phyloP scores from a whole-genome alignment of 2,888 invertebrate genomes.

The Noctua janthe region DNA sequence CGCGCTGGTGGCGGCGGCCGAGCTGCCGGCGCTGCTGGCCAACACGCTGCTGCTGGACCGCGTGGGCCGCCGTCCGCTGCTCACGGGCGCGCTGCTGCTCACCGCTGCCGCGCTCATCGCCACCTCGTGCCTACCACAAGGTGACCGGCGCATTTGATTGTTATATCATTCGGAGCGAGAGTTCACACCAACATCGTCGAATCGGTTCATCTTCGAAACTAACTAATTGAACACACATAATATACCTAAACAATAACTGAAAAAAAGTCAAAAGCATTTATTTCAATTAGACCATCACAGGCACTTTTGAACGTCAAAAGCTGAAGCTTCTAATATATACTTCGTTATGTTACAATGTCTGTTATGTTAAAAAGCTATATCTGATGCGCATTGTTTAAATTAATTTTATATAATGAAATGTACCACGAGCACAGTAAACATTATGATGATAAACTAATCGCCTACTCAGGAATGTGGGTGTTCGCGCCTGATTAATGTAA shows the following conservation, averaged over 20 bases:
- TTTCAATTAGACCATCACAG: too few species aligned
- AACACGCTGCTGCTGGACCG: constrained; percentile 86
- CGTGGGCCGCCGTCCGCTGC: constrained; percentile 82
- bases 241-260: not conserved
- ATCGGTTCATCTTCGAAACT: not conserved
- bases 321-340: not conserved
- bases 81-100: constrained; percentile 83
- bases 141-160: constrained; percentile 61
- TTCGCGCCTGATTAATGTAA: constrained; percentile 19
- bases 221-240: not conserved
- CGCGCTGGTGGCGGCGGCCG: constrained; percentile 84
- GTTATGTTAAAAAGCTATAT: not conserved
- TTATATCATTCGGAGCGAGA: not conserved
- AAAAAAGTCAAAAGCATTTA: too few species aligned
- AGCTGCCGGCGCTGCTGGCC: constrained; percentile 83
- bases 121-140: constrained; percentile 77
- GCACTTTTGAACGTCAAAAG: too few species aligned
- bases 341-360: not conserved
- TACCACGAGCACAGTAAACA: constrained; percentile 6
- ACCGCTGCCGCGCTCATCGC: constrained; percentile 81
- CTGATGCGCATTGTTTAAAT: constrained; percentile 2
- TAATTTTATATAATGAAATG: not conserved
- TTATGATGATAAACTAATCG: not conserved
- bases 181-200: not conserved
- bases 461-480: constrained; percentile 39